Percentiles rank a stretch among this genome's conserved stretches.
Conservation (phyloP, 37 sponge, comb jelly and placozoan species). For the Geodia barretti region DNA sequence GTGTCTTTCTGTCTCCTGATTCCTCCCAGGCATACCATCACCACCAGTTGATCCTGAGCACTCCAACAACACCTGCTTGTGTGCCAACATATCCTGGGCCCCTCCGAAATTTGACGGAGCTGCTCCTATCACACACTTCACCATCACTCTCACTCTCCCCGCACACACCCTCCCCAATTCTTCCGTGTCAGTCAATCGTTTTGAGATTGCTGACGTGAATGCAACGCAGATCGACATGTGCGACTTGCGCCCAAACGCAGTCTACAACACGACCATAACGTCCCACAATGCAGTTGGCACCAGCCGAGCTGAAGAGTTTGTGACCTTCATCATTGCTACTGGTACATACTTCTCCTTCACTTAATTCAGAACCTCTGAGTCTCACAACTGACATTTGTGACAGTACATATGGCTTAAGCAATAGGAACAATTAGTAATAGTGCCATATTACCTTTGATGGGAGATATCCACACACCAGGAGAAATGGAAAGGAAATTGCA, state of each 20-base stretch:
- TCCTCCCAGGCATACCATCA: constrained; percentile 28
- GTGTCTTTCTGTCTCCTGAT: background rate
- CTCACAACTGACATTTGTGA: too few relatives aligned
- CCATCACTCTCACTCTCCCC: background rate
- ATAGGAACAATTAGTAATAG: too few relatives aligned
- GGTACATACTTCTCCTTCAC: constrained; percentile 8
- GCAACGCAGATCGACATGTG: constrained; percentile 24
- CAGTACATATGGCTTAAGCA: too few relatives aligned
- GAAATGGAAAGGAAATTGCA: too few relatives aligned
- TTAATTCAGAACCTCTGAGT: too few relatives aligned
- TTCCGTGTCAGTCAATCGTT: background rate
- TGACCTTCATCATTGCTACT: constrained; percentile 6
- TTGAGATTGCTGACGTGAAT: background rate
- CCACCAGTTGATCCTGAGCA: constrained; percentile 9
- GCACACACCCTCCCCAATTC: background rate
- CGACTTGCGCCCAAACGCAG: constrained; percentile 29
- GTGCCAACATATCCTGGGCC: constrained; percentile 38
- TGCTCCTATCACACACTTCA: constrained; percentile 3
- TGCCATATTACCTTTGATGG: too few relatives aligned
- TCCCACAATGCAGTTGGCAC: constrained; percentile 19
- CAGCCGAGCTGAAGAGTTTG: background rate
- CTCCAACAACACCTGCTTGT: constrained; percentile 23
- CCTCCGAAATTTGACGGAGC: constrained; percentile 29
- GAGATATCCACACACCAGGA: too few relatives aligned
- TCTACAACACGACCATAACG: constrained; percentile 19